Conservation (phyloP, 2,888 invertebrate species). For the Odontocolon sp. region DNA sequence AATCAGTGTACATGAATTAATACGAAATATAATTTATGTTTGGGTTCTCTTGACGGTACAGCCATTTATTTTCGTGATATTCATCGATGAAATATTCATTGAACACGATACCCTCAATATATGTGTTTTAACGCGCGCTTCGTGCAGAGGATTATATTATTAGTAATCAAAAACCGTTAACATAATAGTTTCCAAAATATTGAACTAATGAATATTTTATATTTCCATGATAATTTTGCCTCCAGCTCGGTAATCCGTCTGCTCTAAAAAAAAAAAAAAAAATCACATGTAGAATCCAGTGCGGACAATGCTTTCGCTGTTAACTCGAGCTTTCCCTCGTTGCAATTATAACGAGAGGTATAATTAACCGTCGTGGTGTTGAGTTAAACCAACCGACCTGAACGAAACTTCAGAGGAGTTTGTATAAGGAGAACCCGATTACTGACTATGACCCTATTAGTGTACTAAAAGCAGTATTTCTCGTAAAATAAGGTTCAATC, state of each 20-base stretch:
- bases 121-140: too few relatives aligned
- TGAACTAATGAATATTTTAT: too few relatives aligned
- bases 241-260: too few relatives aligned
- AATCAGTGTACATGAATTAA: slow-evolving; percentile 5
- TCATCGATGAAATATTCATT: not conserved
- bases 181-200: too few relatives aligned
- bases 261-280: not conserved
- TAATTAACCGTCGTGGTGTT: slow-evolving; percentile 53
- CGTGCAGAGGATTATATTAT: too few relatives aligned
- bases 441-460: too few relatives aligned
- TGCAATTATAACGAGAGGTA: slow-evolving; percentile 64
- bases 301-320: slow-evolving; percentile 22
- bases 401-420: not conserved
- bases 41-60: not conserved
- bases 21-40: not conserved
- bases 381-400: not conserved
- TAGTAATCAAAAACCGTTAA: too few relatives aligned
- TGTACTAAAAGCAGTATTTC: too few relatives aligned
- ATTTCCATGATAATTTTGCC: too few relatives aligned
- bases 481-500: too few relatives aligned
- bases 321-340: slow-evolving; percentile 56
- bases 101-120: too few relatives aligned
- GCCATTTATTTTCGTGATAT: not conserved
- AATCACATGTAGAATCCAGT: not conserved
- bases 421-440: too few relatives aligned